Conservation (phyloP, 2,113 vertebrate genomes). For the Taxidea taxus region DNA sequence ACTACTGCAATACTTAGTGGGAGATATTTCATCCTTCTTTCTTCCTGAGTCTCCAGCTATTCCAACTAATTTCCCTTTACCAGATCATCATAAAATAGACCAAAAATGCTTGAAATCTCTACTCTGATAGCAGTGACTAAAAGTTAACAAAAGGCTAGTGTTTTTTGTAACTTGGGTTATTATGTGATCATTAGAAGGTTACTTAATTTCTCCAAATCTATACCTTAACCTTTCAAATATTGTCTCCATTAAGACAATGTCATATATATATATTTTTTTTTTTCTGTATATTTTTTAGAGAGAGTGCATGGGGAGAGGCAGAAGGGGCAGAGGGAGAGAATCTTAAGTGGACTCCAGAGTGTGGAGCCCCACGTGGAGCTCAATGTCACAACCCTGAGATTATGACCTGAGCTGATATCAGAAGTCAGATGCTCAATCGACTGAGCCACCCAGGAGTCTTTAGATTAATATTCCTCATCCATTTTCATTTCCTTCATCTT, state of each 20-base stretch:
- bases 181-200: not conserved
- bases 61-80: not conserved
- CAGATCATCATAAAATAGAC: not conserved
- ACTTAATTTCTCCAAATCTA: not conserved
- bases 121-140: not conserved
- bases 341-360: not conserved
- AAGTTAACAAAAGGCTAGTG: not conserved
- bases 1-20: not conserved
- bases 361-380: not conserved
- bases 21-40: not conserved
- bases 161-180: not conserved
- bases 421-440: not conserved
- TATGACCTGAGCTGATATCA: not conserved
- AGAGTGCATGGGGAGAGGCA: not conserved
- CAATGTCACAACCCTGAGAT: not conserved
- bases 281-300: not conserved
- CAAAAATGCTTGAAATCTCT: not conserved
- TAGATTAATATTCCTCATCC: not conserved
- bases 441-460: not conserved
- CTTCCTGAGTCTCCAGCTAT: not conserved
- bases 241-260: not conserved
- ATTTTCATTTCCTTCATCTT: not conserved
- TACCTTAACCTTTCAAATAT: not conserved
- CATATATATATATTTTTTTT: not conserved
- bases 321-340: not conserved